Base-by-base conservation (phyloP, 2,797 vertebrate species). In the Acanthurus lineatus region DNA sequence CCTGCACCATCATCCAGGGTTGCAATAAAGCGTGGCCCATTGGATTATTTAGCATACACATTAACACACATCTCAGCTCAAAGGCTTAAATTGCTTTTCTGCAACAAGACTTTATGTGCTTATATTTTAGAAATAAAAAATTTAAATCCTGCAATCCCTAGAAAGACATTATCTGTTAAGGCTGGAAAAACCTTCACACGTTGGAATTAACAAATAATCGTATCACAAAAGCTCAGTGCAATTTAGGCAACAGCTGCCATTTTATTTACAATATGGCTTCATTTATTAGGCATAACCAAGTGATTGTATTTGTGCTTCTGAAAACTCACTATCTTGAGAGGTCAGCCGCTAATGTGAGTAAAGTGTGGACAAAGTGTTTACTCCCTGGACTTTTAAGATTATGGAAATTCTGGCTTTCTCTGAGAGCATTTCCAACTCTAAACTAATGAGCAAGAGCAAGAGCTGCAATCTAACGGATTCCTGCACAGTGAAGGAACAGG, bases 281-380 rank as follows among this genome's bases (percentile, higher is more conserved):
- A 45, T 51, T 44, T 9, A 51, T 47, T 17, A 6, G 6, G 22
- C 61, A 52, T 0, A 40, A 42, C 2, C 35, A n/a, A 60, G 40
- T 19, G 3, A 45, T n/a, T 17, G 38, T 9, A 67, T 62, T 61
- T 68, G 6, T 49, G n/a, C 32, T 40, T 54, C 48, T 28, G 14
- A 83, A 76, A 75, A 32, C 19, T 15, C 17, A 2, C 12, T 56
- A 35, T 54, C 35, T 45, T 32, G 44, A 66, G 20, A 49, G 7
- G 49, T 56, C 45, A 75, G 67, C 61, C 53, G 67, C 57, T 58
- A 48, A 53, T 63, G 19, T 32, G 15, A 56, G 28, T 47, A 3
- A 61, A 32, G 9, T 19, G 17, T 7, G 15, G 62, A 54, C n/a
- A 20, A 2, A 11, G n/a, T 17, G 38, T 62, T 51, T 32, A 44